phyloP scores from a whole-genome alignment of 2,888 invertebrate genomes.

The Stegophylla sp. region DNA sequence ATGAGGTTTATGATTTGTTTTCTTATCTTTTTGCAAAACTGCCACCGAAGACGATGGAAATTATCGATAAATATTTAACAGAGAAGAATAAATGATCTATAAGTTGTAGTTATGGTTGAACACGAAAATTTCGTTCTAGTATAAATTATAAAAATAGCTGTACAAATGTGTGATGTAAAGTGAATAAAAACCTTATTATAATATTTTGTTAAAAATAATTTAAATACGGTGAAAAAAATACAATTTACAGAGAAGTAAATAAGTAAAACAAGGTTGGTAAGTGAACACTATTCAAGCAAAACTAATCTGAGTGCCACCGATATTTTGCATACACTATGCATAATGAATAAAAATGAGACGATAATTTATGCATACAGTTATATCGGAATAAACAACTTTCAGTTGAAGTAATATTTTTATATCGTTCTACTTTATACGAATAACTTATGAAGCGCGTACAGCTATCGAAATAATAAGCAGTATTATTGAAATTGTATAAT shows the following conservation, averaged over 20 bases:
- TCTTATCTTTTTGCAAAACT: conserved; percentile 9
- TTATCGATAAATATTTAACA: not conserved
- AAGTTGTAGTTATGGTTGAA: not conserved
- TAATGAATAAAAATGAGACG: not conserved
- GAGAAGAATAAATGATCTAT: not conserved
- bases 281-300: not conserved
- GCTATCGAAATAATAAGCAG: not conserved
- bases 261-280: not conserved
- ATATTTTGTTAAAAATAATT: not conserved
- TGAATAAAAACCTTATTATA: too few species aligned
- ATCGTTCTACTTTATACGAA: not conserved
- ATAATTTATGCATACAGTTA: conserved; percentile 17
- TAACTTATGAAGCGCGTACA: not conserved
- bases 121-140: not conserved
- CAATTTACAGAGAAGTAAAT: not conserved
- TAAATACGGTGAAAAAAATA: too few species aligned
- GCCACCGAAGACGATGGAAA: not conserved
- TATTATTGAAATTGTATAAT: not conserved
- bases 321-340: conserved; percentile 17
- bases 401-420: not conserved
- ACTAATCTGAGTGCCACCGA: conserved; percentile 13
- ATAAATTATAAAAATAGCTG: too few species aligned
- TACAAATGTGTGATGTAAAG: too few species aligned
- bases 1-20: conserved; percentile 1
- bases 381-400: conserved; percentile 9